Base-by-base conservation (phyloP, 2,888 invertebrate species). In the Spodoptera littoralis region DNA sequence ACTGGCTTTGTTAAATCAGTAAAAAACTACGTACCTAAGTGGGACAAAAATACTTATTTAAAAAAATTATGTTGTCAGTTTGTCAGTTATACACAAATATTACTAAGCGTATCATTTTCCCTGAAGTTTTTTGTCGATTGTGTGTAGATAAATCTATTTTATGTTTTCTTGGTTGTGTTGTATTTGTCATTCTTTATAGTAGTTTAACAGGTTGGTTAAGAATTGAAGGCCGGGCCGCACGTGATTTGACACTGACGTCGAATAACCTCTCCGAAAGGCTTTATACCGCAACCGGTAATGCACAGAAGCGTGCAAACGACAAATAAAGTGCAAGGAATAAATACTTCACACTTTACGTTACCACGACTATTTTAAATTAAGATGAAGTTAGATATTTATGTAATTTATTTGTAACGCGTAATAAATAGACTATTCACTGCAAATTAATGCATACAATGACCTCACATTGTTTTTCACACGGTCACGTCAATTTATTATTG, bases 221-320 rank as follows among this genome's bases (percentile, higher is more conserved):
- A 70, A 74, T 69, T 78, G 81, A 87, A 90, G 89, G 90, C 83
- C 86, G 80, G 46, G 54, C 60, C 45, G 83, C 90, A 85, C 90
- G 90, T 90, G 89, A 90, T 85, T 81, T 65, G 74, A 70, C 70
- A 51, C 56, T 84, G 85, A 88, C 89, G 88, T 88, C 84, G 83
- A 82, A 58, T 72, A 85, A 73, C 85, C 86, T 88, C 82, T 83
- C 70, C 53, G 62, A 73, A 67, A 73, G 69, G 68, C 64, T 70
- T 70, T 57, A 73, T 66, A 68, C 54, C 45, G 65, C 57, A 73
- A 60, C 65, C 53, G 54, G 74, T 63, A 73, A 52, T 48, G 60
- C 55, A 70, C 49, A 52, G 58, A 57, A 24, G 18, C 12, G 22
- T 51, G 50, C 36, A 30, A 45, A 42, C 43, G 46, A 36, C 36